Percentiles rank a stretch among this genome's conserved stretches.
phyloP scores from a whole-genome alignment of 2,888 invertebrate genomes.

The Clanis bilineata region DNA sequence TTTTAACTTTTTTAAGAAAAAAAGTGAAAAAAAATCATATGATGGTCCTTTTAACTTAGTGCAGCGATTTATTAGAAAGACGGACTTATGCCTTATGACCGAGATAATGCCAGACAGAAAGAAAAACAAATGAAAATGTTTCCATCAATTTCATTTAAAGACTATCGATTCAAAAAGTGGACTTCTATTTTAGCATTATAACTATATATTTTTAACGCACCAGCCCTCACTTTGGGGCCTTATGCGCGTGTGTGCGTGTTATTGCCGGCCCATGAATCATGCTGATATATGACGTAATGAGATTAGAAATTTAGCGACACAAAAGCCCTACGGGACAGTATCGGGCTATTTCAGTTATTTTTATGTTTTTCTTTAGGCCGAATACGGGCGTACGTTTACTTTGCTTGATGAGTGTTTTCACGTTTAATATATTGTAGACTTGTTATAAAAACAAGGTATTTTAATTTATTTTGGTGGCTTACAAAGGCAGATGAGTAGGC shows the following conservation, averaged over 20 bases:
- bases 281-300: constrained; percentile 53
- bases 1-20: too few relatives aligned
- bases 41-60: too few relatives aligned
- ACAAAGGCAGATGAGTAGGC: too few relatives aligned
- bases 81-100: too few relatives aligned
- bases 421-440: background rate
- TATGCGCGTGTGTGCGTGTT: constrained; percentile 27
- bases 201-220: background rate
- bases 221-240: constrained; percentile 5
- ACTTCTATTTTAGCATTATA: background rate
- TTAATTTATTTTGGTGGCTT: too few relatives aligned
- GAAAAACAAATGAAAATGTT: too few relatives aligned
- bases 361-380: background rate
- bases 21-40: too few relatives aligned
- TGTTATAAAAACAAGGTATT: too few relatives aligned
- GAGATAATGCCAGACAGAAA: too few relatives aligned
- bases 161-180: too few relatives aligned
- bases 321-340: constrained; percentile 7
- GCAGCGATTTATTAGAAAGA: too few relatives aligned
- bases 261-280: constrained; percentile 45
- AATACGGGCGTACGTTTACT: background rate
- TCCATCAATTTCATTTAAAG: too few relatives aligned
- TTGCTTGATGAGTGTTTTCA: background rate
- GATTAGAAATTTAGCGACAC: constrained; percentile 37
- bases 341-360: constrained; percentile 3